These are phyloP conservation scores for Holothuria glaberrima DNA, from an alignment of 35 echinoderm and acorn worm species.

Conservation along the genomic window DNA sequence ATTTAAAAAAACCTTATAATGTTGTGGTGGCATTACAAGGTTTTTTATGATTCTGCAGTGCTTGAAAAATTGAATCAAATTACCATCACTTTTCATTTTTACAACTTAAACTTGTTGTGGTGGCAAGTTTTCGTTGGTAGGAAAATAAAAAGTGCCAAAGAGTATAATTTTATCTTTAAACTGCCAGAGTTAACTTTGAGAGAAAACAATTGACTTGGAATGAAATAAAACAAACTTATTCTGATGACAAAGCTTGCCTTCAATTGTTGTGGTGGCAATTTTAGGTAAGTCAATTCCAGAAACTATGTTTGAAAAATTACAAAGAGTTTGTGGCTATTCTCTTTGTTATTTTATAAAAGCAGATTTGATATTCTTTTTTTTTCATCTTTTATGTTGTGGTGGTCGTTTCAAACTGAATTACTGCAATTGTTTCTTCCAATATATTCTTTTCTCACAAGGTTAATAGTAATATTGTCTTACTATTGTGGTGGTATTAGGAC, in stretches of 20 bases:
- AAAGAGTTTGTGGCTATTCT: conserved; percentile 42
- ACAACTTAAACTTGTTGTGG: conserved; percentile 30
- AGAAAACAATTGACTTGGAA: not conserved
- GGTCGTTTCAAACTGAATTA: not conserved
- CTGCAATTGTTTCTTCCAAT: not conserved
- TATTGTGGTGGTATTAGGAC: not conserved
- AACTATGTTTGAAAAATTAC: conserved; percentile 18
- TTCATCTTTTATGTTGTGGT: conserved; percentile 5
- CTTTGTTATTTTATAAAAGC: conserved; percentile 20
- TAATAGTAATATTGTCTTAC: not conserved
- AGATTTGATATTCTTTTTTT: conserved; percentile 1
- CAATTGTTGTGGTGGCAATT: conserved; percentile 61
- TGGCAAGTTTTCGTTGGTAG: conserved; percentile 16
- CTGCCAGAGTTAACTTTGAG: not conserved
- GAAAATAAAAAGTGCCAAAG: not conserved
- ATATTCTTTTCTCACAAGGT: not conserved
- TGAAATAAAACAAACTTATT: not conserved
- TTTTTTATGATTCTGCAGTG: not conserved
- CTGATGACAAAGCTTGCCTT: conserved; percentile 23
- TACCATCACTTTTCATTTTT: not conserved
- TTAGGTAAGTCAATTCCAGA: conserved; percentile 37
- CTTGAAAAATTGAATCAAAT: not conserved
- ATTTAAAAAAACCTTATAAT: conserved; percentile 25
- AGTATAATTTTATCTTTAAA: conserved; percentile 13
- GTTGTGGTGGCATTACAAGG: conserved; percentile 30